Conservation (phyloP, 2,888 invertebrate species). For the Tubulanus polymorphus region DNA sequence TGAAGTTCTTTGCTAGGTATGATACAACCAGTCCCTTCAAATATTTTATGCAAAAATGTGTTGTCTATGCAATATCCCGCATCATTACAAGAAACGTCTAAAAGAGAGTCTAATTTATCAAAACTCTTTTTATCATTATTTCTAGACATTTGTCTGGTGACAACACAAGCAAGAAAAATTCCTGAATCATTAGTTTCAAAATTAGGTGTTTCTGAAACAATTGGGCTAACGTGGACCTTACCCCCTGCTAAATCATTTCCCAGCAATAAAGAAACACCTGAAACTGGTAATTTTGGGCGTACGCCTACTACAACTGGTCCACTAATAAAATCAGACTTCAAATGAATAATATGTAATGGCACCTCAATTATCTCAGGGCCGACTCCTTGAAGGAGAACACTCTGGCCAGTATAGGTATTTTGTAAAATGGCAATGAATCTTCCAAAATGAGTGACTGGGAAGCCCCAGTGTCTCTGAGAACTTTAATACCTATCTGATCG, state of each 20-base stretch:
- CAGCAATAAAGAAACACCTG: conserved; percentile 16
- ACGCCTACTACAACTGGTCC: conserved; percentile 17
- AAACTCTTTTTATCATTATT: not conserved
- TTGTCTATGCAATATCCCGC: no score
- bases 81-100: not conserved
- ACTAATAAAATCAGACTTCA: conserved; percentile 12
- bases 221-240: conserved; percentile 11
- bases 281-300: conserved; percentile 12
- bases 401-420: conserved; percentile 9
- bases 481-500: conserved; percentile 6
- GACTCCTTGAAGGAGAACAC: conserved; percentile 17
- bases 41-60: no score
- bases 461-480: conserved; percentile 19
- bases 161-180: conserved; percentile 6
- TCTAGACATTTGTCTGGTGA: not conserved
- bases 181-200: conserved; percentile 2
- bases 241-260: conserved; percentile 17
- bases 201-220: not conserved
- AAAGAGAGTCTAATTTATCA: no score
- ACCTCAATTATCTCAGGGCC: conserved; percentile 16
- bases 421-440: conserved; percentile 14
- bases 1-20: not conserved
- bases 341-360: conserved; percentile 13
- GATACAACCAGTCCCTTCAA: no score
- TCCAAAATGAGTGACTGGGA: conserved; percentile 19